Percentiles rank a stretch among this genome's conserved stretches.
Conservation (phyloP, 1,140 invertebrate genomes). For the Lepidurus couesii region DNA sequence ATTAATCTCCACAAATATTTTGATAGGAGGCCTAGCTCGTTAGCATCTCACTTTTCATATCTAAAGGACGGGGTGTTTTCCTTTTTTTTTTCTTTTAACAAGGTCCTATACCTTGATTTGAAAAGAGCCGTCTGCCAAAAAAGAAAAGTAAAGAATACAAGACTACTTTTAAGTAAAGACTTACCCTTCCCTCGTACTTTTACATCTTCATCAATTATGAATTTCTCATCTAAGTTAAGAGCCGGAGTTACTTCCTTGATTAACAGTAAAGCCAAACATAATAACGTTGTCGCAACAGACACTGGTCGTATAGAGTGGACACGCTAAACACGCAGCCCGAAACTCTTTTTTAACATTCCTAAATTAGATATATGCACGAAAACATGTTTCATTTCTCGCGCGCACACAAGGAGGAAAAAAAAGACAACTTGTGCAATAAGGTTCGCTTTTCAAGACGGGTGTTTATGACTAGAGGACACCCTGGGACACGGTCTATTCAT, state of each 20-base stretch:
- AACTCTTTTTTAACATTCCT: neutral
- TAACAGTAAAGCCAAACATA: neutral
- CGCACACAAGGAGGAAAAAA: neutral
- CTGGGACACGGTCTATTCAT: slow-evolving; percentile 9
- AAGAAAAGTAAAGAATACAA: no score
- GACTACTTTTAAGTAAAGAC: no score
- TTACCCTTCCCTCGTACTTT: no score
- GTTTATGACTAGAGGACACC: slow-evolving; percentile 21
- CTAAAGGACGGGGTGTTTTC: no score
- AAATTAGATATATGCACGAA: slow-evolving; percentile 1
- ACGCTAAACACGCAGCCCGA: neutral
- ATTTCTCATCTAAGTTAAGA: neutral
- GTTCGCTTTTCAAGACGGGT: neutral
- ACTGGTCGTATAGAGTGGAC: neutral
- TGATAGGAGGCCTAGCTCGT: neutral
- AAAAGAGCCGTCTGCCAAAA: no score
- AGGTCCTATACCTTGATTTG: no score
- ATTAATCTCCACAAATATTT: slow-evolving; percentile 16
- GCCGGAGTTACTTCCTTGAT: neutral
- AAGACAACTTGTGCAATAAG: neutral
- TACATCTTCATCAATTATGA: no score
- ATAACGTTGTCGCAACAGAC: neutral
- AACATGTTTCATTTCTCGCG: slow-evolving; percentile 15
- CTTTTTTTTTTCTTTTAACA: no score
- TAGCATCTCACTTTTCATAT: neutral